Conservation (phyloP, 2,113 vertebrate species). For the Petroica traversi region DNA sequence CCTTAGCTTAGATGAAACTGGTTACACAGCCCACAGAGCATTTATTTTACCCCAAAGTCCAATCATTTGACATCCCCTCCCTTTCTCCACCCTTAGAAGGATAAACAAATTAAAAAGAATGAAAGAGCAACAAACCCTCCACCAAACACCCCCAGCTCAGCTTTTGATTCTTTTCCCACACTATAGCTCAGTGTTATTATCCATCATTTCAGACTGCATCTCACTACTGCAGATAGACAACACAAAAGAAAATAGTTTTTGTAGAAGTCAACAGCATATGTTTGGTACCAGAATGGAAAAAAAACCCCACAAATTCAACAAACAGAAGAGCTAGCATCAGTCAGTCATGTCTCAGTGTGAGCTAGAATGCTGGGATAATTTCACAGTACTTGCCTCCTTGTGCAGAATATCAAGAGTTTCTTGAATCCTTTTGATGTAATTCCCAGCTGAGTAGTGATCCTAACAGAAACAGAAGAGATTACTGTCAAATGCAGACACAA, state of each 20-base stretch:
- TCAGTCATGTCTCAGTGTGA: background rate
- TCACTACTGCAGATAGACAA: background rate
- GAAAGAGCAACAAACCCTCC: background rate
- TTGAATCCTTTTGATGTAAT: slow-evolving; percentile 76
- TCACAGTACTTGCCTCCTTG: slow-evolving; percentile 73
- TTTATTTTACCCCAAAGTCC: background rate
- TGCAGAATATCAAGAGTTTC: slow-evolving; percentile 88
- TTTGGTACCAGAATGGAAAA: background rate
- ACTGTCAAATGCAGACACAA: background rate
- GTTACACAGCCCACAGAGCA: background rate
- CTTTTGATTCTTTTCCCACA: background rate
- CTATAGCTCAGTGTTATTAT: background rate
- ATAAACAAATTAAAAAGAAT: background rate
- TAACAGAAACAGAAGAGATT: slow-evolving; percentile 51
- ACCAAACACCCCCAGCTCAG: background rate
- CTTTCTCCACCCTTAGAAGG: background rate
- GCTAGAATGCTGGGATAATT: background rate
- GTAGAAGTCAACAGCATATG: background rate
- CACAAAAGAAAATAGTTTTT: background rate
- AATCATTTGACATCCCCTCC: background rate
- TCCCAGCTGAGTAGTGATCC: slow-evolving; percentile 81
- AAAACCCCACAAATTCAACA: background rate
- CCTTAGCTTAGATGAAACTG: background rate
- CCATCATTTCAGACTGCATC: background rate
- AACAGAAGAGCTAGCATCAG: background rate